Evolutionary conservation across 2,888 invertebrate species (phyloP), one percentile per base, ranked within the genome.

Genomic region (Epsilonema sp.): DNA sequence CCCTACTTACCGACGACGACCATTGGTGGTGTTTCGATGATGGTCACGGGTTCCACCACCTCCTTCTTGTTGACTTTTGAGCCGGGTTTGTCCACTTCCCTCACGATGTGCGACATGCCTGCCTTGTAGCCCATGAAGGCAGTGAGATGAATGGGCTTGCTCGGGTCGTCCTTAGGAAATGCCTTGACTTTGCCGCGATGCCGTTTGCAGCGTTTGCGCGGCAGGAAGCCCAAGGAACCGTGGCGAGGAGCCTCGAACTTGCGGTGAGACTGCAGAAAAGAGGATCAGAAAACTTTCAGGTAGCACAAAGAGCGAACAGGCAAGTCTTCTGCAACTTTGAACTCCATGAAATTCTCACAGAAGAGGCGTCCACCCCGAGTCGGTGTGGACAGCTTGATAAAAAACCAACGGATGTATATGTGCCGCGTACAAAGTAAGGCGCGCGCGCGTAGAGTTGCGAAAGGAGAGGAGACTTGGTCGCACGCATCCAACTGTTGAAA

Each of bases 161-260:
- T 78, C 26, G 82, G 74, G 68, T 97, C 90, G 78, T 97, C 97
- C 67, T 84, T 92, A 26, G 97, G 97, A 76, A 94, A 99, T 47
- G 94, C 86, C 85, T 97, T 97, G 55, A 89, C 86, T 72, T 92
- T 94, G 61, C 97, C 97, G 73, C 92, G 83, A 75, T 90, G 90
- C 65, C 90, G 80, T 57, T 78, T 78, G 57, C 87, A 82, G 58
- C 97, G 78, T 73, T 97, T 99, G 74, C 92, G 94, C 64, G 97
- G 97, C 72, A 92, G 83, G 77, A 97, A 99, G 60, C 92, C 94
- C 85, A 97, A 89, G 48, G 92, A 94, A 63, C 97, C 97, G 78
- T 97, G 97, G 60, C 97, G 84, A 61, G 97, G 97, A 40, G 94
- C 94, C 67, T 90, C 92, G 73, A 97, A 99, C 71, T 99, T 97